Percentiles rank a stretch among this genome's conserved stretches.
Evolutionary conservation across 1,140 invertebrate genomes (phyloP).

Genomic region (Heliconius himera): DNA sequence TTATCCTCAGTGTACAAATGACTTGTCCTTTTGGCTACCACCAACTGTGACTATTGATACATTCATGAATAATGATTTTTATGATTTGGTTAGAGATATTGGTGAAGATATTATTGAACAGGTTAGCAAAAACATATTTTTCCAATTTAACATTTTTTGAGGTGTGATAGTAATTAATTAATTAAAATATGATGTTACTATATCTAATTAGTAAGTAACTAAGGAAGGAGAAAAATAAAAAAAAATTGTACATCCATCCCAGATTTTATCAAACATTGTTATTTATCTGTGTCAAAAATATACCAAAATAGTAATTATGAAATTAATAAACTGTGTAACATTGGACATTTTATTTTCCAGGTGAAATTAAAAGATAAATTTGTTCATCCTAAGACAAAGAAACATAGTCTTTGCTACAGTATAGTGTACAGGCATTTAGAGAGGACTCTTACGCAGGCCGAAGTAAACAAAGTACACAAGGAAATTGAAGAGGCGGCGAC

Average conservation of each 20-base stretch:
- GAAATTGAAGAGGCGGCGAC: slow-evolving; percentile 86
- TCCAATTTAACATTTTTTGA: neutral
- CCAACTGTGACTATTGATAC: slow-evolving; percentile 77
- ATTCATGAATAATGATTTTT: slow-evolving; percentile 95
- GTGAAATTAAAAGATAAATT: slow-evolving; percentile 94
- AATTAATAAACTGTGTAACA: neutral
- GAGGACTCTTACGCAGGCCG: slow-evolving; percentile 91
- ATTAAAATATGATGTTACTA: no score
- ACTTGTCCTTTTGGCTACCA: slow-evolving; percentile 98
- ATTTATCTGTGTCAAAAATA: no score
- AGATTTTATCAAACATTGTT: no score
- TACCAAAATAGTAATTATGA: no score
- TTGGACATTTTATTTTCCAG: slow-evolving; percentile 62
- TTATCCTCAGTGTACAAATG: slow-evolving; percentile 95
- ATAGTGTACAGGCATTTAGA: slow-evolving; percentile 98
- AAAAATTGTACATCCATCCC: no score
- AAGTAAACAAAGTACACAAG: slow-evolving; percentile 94
- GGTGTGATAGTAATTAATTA: no score
- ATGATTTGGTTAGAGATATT: slow-evolving; percentile 93
- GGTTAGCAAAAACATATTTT: slow-evolving; percentile 76
- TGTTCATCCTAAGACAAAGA: slow-evolving; percentile 91
- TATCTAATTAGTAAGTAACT: no score
- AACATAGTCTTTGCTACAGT: slow-evolving; percentile 94
- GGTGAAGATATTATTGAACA: slow-evolving; percentile 96
- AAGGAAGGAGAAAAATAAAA: no score